Base-by-base conservation (phyloP, 2,888 invertebrate genomes). In the Itoplectis maculator region DNA sequence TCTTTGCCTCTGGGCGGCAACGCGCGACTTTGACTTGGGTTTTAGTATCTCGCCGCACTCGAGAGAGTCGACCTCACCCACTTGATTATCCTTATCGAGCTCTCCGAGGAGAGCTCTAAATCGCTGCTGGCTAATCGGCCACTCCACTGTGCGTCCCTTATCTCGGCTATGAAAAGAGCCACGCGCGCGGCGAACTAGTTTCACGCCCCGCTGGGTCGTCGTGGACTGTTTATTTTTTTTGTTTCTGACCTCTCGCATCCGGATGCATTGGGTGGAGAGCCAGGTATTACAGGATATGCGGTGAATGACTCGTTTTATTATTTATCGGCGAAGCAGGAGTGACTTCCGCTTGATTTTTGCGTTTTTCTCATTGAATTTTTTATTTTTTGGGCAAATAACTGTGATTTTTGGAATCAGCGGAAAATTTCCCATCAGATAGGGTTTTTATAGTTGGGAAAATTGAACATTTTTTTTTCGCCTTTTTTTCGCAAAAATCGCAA, bases 1-100 rank as follows among this genome's bases (percentile, higher is more conserved):
- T 69, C 40, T 42, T 13, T 40, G 15, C 69, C 37, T 51, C 49
- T 51, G 8, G 49, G 49, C 18, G 15, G 18, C 18, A 0, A 20
- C 49, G 9, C 5, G 15, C 49, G 20, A 2, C 9, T 2, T 51
- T 47, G 0, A 51, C 15, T n/a, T n/a, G n/a, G n/a, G n/a, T n/a
- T n/a, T n/a, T n/a, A n/a, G n/a, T n/a, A n/a, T n/a, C n/a, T n/a
- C n/a, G n/a, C n/a, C n/a, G n/a, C n/a, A n/a, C n/a, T n/a, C n/a
- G n/a, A n/a, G n/a, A n/a, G n/a, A n/a, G n/a, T n/a, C 49, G 18
- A 9, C 6, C 18, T 11, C 9, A 15, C 15, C 35, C 5, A 35
- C 11, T 51, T 35, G 18, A 37, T 51, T 68, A 18, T 68, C 49
- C 15, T 35, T 68, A 51, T 68, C 49, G 18, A 4, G 13, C 1